Evolutionary conservation across 2,113 vertebrate genomes (phyloP), one percentile per base, ranked within the genome.

Genomic region (Rhagologus leucostigma): DNA sequence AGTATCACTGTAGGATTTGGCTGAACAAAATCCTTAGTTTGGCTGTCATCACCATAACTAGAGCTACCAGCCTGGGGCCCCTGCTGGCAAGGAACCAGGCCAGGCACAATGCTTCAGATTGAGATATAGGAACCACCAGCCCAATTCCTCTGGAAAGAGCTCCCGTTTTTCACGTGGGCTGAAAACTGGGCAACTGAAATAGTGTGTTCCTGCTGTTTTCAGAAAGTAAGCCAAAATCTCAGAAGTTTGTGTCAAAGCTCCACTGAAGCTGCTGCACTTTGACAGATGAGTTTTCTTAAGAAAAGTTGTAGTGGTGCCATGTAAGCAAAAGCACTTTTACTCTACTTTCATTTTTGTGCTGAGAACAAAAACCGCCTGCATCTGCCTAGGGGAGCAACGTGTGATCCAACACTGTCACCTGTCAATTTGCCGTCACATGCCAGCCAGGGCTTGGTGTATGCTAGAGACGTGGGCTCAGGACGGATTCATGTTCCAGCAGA

Each of bases 301-400:
- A 73, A 77, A 90, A 90, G 23, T 2, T 4, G 3, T 44, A 63
- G 21, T 32, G 46, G 44, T 92, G 68, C 64, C 59, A 47, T n/a
- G 60, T 33, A 30, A 63, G 68, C 67, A 92, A 86, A 46, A 69
- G 44, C 33, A 56, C 35, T 84, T 92, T 32, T 67, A 80, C n/a
- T 75, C n/a, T 35, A 46, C 32, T 55, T 92, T 30, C 32, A 56
- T 39, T 59, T 81, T 37, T 55, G n/a, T 56, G 64, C 33, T 39
- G 74, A 59, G 55, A 88, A 77, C 33, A 84, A 63, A 69, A 92
- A 47, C 8, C 41, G 47, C 42, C 27, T 67, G 23, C 2, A 1
- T 50, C 0, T 6, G 13, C 18, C 21, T 52, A 35, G 0, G 1
- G 47, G 42, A 92, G 73, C 37, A 88, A 44, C 0, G 1, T 39